Conservation (phyloP, 2,113 vertebrate genomes). For the Romanogobio albipinnatus region DNA sequence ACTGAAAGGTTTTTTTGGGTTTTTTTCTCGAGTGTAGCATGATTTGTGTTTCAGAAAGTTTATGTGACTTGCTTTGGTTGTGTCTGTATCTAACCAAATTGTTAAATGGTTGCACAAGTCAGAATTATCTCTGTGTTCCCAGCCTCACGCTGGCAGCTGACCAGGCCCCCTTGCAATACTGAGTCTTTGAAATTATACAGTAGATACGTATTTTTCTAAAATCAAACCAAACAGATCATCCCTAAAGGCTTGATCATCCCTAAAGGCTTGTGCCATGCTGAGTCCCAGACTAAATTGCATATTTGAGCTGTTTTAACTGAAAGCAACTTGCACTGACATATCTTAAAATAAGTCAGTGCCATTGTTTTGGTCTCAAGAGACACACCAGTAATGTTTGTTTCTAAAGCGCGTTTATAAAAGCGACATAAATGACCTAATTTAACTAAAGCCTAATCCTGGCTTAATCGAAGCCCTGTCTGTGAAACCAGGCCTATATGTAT, state of each 20-base stretch:
- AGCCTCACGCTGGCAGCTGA: slow-evolving; percentile 1
- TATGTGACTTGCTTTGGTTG: not conserved
- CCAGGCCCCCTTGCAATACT: not conserved
- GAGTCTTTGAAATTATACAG: not conserved
- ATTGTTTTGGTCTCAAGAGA: no score
- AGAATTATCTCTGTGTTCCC: slow-evolving; percentile 22
- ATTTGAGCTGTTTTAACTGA: no score
- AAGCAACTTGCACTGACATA: no score
- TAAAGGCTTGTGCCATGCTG: no score
- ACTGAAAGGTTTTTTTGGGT: not conserved
- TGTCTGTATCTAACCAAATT: not conserved
- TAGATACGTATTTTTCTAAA: not conserved
- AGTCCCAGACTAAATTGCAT: no score
- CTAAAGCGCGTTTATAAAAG: no score
- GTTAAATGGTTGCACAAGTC: not conserved
- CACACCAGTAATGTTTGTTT: no score
- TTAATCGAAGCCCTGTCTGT: no score
- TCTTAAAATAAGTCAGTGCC: no score
- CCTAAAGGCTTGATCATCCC: not conserved
- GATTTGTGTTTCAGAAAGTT: not conserved
- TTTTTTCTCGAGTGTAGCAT: not conserved
- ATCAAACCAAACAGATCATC: not conserved
- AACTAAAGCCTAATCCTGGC: no score
- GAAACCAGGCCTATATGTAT: no score
- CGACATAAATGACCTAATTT: no score